A percentile compares a stretch with the other conserved stretches of the same genome.
Evolutionary conservation across 2,888 invertebrate genomes (phyloP).

Genomic region (Cordilura impudica): DNA sequence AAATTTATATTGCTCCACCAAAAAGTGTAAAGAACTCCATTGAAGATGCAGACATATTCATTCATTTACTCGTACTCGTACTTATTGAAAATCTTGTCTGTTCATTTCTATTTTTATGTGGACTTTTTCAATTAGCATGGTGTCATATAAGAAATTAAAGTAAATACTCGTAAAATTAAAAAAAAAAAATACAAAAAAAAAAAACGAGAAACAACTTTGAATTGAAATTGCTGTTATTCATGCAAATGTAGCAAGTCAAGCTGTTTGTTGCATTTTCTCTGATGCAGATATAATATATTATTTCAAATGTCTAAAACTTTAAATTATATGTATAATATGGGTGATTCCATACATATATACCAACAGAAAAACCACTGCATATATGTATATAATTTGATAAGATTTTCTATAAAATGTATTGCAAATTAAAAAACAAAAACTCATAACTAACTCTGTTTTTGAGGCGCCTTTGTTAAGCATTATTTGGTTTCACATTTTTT

Average conservation of each 20-base stretch:
- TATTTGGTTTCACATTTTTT: too few species aligned
- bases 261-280: neutral
- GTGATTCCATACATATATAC: slow-evolving; percentile 14
- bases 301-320: slow-evolving; percentile 21
- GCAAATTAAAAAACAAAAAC: too few species aligned
- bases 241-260: slow-evolving; percentile 49
- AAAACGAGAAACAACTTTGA: slow-evolving; percentile 25
- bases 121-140: slow-evolving; percentile 56
- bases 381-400: too few species aligned
- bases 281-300: slow-evolving; percentile 25
- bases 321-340: slow-evolving; percentile 10
- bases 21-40: too few species aligned
- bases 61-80: slow-evolving; percentile 26
- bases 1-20: too few species aligned
- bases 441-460: too few species aligned
- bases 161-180: slow-evolving; percentile 7
- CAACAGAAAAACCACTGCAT: too few species aligned
- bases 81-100: slow-evolving; percentile 3
- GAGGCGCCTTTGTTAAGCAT: too few species aligned
- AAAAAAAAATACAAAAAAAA: neutral
- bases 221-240: slow-evolving; percentile 45
- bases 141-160: slow-evolving; percentile 52
- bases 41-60: slow-evolving; percentile 23
- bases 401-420: too few species aligned
- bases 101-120: slow-evolving; percentile 50